Evolutionary conservation across 2,797 vertebrate genomes (phyloP), one percentile per base, ranked within the genome.

Genomic region (Lepilemur ruficaudatus): DNA sequence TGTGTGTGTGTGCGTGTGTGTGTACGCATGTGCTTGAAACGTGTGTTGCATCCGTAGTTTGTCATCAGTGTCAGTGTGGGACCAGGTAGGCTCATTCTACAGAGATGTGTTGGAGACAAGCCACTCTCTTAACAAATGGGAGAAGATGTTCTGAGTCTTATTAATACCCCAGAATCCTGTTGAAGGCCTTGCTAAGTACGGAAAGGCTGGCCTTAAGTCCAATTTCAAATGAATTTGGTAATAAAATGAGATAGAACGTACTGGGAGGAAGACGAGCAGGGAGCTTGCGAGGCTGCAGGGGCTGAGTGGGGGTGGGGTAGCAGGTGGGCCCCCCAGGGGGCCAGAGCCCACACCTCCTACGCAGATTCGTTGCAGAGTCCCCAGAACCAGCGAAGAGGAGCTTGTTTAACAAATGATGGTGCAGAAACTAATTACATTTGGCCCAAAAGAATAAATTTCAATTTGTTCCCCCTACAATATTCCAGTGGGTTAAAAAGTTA

Each of bases 221-320:
- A 41, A n/a, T 75, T 46, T 73, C 73, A 73, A 20, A 28, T 88
- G 32, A 59, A n/a, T 15, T 35, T 65, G 72, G 55, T 79, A 63
- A 57, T n/a, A 38, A 46, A 55, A 46, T 23, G 55, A 6, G 28
- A 43, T 55, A 12, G 46, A 20, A 1, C 28, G 10, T 25, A 0
- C 30, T 23, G 46, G 78, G 72, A 69, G 48, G 61, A 43, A 80
- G 50, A 35, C 0, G 0, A 2, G 13, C 25, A 22, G 41, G 75
- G 38, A 48, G 57, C 46, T 5, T 5, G 9, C 46, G 13, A 81
- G 46, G 55, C 67, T 50, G 4, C 25, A 5, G 48, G 2, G 18
- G 13, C 1, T 12, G 41, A 6, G 0, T 6, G 38, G 5, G 20
- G 14, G 4, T 0, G 2, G 5, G 4, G 18, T 18, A 2, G 15